Percentiles rank a stretch among this genome's conserved stretches.
These are phyloP conservation scores for Limonius californicus DNA, from an alignment of 1,140 invertebrate species.

Conservation along the genomic window DNA sequence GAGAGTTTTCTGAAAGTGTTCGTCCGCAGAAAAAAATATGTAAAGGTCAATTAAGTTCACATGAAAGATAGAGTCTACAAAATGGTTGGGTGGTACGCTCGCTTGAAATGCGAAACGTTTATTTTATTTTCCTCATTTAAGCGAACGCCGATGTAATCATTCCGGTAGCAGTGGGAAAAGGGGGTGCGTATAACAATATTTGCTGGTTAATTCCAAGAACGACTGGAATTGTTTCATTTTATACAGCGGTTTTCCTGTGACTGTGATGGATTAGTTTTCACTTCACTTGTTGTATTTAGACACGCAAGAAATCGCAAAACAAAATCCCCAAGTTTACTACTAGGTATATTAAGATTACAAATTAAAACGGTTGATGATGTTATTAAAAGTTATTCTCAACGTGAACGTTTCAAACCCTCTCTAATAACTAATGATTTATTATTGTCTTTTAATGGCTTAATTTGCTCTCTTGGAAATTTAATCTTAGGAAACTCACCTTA, in stretches of 20 bases:
- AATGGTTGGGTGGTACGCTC: no score
- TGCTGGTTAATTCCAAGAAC: slow-evolving; percentile 34
- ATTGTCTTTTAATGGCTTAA: slow-evolving; percentile 13
- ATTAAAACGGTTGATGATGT: slow-evolving; percentile 13
- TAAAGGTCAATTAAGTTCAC: no score
- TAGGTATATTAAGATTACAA: neutral
- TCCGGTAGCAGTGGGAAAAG: neutral
- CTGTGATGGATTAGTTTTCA: slow-evolving; percentile 39
- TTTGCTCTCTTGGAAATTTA: slow-evolving; percentile 6
- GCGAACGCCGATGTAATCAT: neutral
- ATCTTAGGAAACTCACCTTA: neutral
- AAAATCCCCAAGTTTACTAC: neutral
- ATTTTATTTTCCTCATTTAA: neutral
- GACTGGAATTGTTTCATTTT: slow-evolving; percentile 39
- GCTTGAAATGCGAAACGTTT: neutral
- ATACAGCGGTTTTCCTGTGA: slow-evolving; percentile 38
- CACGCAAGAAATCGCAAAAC: slow-evolving; percentile 11
- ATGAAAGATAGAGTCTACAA: no score
- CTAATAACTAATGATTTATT: slow-evolving; percentile 11
- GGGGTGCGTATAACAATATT: slow-evolving; percentile 15
- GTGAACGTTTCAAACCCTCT: slow-evolving; percentile 8
- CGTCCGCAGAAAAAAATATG: no score
- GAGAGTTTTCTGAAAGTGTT: no score
- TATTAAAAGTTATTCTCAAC: slow-evolving; percentile 13
- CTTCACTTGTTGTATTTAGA: slow-evolving; percentile 24